phyloP scores from a whole-genome alignment of 2,113 vertebrate species.

The Dipodomys stephensi region DNA sequence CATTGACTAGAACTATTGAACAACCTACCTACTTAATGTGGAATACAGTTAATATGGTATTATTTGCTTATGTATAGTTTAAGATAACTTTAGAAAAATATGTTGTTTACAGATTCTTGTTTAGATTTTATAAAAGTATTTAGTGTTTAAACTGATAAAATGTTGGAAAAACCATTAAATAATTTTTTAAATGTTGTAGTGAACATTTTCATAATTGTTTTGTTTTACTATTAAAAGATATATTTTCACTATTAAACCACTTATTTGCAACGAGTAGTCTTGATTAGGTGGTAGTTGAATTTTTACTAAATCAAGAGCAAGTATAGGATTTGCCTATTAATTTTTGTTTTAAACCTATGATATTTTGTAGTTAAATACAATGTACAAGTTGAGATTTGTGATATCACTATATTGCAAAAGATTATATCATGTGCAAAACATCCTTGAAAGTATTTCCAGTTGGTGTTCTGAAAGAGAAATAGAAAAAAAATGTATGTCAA shows the following conservation, averaged over 20 bases:
- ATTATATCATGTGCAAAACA: neutral
- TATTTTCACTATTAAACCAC: neutral
- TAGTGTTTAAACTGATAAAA: neutral
- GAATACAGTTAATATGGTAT: neutral
- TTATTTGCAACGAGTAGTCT: conserved; percentile 25
- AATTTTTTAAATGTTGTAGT: neutral
- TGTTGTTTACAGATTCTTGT: neutral
- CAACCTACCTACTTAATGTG: too few species aligned
- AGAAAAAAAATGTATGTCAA: neutral
- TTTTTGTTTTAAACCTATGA: conserved; percentile 17
- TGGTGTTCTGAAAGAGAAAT: conserved; percentile 10
- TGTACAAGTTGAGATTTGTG: neutral
- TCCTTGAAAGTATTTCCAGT: conserved; percentile 7
- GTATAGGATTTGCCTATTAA: neutral
- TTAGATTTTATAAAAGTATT: neutral
- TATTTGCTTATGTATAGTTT: neutral
- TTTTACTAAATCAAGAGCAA: conserved; percentile 21
- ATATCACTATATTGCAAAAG: neutral
- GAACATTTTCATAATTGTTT: neutral
- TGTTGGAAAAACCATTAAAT: neutral
- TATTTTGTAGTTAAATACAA: neutral
- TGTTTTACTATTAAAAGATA: conserved; percentile 25
- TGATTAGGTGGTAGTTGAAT: neutral
- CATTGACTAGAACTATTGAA: too few species aligned
- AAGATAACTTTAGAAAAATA: neutral